Evolutionary conservation across 2,888 invertebrate species (phyloP).

Genomic region (Ethmia dodecea): DNA sequence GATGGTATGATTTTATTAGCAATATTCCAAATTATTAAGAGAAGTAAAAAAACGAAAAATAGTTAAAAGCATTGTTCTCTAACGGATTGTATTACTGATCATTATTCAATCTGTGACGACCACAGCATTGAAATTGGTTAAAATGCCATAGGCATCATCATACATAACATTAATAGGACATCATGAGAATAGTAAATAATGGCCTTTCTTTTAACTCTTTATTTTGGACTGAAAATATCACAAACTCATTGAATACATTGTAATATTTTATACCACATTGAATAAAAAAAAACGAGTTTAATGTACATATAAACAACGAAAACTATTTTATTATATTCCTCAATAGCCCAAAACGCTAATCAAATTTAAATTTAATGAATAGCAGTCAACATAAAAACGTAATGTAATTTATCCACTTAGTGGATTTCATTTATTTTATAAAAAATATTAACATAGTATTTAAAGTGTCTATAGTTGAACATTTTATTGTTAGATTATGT

Average conservation of each 20-base stretch:
- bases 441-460: background rate
- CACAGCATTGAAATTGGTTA: background rate
- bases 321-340: too few relatives aligned
- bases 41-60: too few relatives aligned
- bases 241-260: constrained; percentile 10
- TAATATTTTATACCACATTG: constrained; percentile 3
- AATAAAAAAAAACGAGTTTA: too few relatives aligned
- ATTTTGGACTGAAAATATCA: constrained; percentile 17
- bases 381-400: background rate
- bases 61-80: too few relatives aligned
- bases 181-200: constrained; percentile 26
- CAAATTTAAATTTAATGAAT: background rate
- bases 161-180: constrained; percentile 34
- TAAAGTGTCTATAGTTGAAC: constrained; percentile 7
- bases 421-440: background rate
- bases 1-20: too few relatives aligned
- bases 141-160: constrained; percentile 30
- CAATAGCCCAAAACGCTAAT: too few relatives aligned
- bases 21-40: too few relatives aligned
- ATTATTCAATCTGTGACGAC: too few relatives aligned
- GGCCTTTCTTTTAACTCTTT: constrained; percentile 24
- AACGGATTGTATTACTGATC: background rate
- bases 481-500: constrained; percentile 27
- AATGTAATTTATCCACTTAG: background rate
- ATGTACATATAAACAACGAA: background rate